Conservation (phyloP, 2,113 vertebrate species). For the Scortum barcoo region DNA sequence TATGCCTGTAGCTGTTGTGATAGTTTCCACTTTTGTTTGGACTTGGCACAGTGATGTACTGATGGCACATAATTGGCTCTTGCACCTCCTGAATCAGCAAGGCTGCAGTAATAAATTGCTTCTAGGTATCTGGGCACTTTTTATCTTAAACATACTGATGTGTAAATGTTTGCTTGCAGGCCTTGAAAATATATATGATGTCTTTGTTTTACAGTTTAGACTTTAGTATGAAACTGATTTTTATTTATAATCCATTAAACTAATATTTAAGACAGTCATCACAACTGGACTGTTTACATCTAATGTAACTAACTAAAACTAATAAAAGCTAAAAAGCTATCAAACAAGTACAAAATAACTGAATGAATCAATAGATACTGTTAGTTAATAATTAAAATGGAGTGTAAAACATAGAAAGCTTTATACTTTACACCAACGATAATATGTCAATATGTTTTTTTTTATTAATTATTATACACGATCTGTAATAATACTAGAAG, state of each 20-base stretch:
- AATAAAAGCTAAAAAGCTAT: too few species aligned
- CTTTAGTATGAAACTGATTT: neutral
- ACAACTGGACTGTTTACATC: too few species aligned
- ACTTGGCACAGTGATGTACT: neutral
- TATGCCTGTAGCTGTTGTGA: slow-evolving; percentile 21
- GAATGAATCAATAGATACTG: too few species aligned
- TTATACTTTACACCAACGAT: too few species aligned
- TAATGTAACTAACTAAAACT: too few species aligned
- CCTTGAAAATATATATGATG: neutral
- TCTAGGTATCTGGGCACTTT: neutral
- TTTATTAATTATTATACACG: too few species aligned
- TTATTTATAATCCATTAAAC: neutral
- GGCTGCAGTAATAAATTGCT: neutral
- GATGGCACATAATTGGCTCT: neutral
- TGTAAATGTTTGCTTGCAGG: neutral
- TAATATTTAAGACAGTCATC: neutral
- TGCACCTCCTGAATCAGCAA: neutral
- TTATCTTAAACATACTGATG: neutral
- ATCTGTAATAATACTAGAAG: too few species aligned
- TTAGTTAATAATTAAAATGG: too few species aligned
- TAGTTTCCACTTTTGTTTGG: neutral
- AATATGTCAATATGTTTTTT: too few species aligned
- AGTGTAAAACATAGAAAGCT: too few species aligned
- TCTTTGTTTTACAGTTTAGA: neutral
- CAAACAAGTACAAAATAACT: too few species aligned